Evolutionary conservation across 2,888 invertebrate species (phyloP).

Genomic region (Thalpophila matura): DNA sequence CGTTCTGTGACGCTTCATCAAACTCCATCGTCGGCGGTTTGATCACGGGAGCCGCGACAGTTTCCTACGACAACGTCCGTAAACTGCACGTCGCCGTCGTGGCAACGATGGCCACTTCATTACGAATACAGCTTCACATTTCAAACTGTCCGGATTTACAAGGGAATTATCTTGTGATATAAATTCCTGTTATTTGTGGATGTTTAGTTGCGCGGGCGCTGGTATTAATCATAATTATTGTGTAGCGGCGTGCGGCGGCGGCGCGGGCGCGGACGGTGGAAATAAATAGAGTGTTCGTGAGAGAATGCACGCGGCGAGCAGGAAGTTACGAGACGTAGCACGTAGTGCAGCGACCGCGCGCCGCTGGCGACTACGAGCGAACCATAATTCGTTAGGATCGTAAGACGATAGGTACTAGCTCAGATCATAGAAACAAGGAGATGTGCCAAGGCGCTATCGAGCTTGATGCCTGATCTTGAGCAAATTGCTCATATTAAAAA

Average conservation of each 20-base stretch:
- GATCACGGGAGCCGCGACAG: neutral
- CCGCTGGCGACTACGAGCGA: too few relatives aligned
- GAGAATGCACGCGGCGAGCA: constrained; percentile 45
- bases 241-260: constrained; percentile 5
- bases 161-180: constrained; percentile 19
- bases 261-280: neutral
- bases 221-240: constrained; percentile 42
- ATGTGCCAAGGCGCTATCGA: too few relatives aligned
- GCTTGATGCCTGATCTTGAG: too few relatives aligned
- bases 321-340: constrained; percentile 17
- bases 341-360: neutral
- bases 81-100: neutral
- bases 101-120: constrained; percentile 14
- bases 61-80: neutral
- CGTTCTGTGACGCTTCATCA: neutral
- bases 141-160: constrained; percentile 7
- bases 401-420: too few relatives aligned
- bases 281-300: constrained; percentile 50
- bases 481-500: too few relatives aligned
- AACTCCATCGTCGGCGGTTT: neutral
- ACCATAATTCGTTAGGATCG: too few relatives aligned
- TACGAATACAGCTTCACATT: constrained; percentile 8
- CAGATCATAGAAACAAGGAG: too few relatives aligned
- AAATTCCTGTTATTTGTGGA: constrained; percentile 41
- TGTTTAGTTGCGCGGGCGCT: constrained; percentile 5